Evolutionary conservation across 1,140 invertebrate species (phyloP).

Genomic region (Hydropsyche tenuis): DNA sequence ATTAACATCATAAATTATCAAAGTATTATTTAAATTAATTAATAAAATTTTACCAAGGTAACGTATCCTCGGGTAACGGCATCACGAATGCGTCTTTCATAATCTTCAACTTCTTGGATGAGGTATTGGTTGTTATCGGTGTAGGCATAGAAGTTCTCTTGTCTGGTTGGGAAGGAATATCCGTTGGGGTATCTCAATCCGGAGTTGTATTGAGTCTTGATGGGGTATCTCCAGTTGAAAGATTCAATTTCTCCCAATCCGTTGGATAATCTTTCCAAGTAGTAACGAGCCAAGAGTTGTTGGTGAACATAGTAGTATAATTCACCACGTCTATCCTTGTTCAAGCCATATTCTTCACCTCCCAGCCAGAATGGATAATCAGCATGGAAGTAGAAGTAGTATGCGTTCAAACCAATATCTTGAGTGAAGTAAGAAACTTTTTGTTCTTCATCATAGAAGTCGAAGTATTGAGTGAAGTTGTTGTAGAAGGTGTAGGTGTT

Average conservation of each 20-base stretch:
- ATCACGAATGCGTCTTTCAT: constrained; percentile 68
- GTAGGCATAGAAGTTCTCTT: constrained; percentile 54
- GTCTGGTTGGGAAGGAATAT: constrained; percentile 66
- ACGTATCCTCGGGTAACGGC: constrained; percentile 71
- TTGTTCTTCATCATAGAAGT: constrained; percentile 65
- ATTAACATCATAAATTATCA: not conserved
- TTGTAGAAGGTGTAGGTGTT: constrained; percentile 57
- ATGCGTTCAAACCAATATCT: constrained; percentile 67
- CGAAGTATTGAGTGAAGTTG: constrained; percentile 64
- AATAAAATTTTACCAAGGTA: constrained; percentile 54
- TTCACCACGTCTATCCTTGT: constrained; percentile 63
- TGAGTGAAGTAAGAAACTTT: constrained; percentile 65
- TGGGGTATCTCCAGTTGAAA: constrained; percentile 60
- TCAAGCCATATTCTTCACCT: constrained; percentile 53
- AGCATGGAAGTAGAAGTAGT: constrained; percentile 65
- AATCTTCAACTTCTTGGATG: constrained; percentile 60
- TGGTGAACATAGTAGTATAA: constrained; percentile 63
- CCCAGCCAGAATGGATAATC: constrained; percentile 63
- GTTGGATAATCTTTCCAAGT: constrained; percentile 67
- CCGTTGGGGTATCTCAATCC: constrained; percentile 69
- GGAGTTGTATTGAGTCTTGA: constrained; percentile 68
- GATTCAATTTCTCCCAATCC: constrained; percentile 63
- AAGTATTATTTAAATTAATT: constrained; percentile 25
- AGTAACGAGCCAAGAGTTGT: constrained; percentile 66
- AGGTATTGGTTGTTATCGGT: constrained; percentile 60